These are phyloP conservation scores for Nomada lathburiana DNA, from an alignment of 2,888 invertebrate species.

Conservation along the genomic window DNA sequence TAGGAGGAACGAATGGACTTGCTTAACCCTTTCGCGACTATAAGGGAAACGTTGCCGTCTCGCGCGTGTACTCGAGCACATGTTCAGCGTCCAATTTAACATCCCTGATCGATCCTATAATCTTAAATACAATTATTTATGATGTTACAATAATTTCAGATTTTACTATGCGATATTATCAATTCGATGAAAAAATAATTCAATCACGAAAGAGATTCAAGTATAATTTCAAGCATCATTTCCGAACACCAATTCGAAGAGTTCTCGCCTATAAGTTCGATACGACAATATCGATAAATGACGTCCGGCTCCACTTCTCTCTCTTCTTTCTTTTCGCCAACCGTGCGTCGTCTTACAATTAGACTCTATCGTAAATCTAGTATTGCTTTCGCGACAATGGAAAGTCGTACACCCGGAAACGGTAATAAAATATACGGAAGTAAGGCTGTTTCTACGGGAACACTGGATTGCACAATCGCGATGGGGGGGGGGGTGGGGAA, in stretches of 20 bases:
- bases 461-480: conserved; percentile 9
- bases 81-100: no score
- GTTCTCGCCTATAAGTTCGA: background rate
- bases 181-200: no score
- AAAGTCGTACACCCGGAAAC: conserved; percentile 26
- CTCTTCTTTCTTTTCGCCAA: background rate
- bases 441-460: conserved; percentile 16
- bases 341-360: background rate
- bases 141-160: no score
- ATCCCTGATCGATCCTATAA: no score
- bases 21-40: no score
- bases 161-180: no score
- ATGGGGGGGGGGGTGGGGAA: background rate
- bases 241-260: background rate
- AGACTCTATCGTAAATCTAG: background rate
- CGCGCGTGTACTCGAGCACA: no score
- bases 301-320: background rate
- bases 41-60: no score
- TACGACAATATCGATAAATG: background rate
- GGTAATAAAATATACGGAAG: conserved; percentile 40
- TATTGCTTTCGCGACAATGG: conserved; percentile 18
- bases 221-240: background rate
- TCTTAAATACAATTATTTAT: no score
- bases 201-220: no score
- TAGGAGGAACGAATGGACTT: no score